Base-by-base conservation (phyloP, 2,113 vertebrate genomes). In the Cairina moschata region DNA sequence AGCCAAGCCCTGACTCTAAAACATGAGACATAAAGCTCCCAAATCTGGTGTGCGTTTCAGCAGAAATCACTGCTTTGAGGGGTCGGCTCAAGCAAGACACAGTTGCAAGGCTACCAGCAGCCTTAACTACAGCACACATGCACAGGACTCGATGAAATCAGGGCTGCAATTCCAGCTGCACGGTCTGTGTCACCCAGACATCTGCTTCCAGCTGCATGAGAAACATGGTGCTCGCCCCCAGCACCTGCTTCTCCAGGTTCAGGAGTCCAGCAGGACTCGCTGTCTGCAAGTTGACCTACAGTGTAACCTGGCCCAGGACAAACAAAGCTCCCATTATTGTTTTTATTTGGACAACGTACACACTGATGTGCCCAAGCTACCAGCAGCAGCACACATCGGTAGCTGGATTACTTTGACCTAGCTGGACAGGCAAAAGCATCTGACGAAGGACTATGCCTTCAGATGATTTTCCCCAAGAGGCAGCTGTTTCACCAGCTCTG, bases 391-490 rank as follows among this genome's bases (percentile, higher is more conserved):
- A 88, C 55, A 55, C 29, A 56, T 55, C 67, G 58, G 69, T 23
- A 44, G 62, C 75, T 88, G 48, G 63, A 69, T 88, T 81, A 79
- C 90, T 92, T 94, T 83, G 71, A 95, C 68, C 38, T 20, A 83
- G 74, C 21, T 21, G 36, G 62, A 83, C 55, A 76, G 0, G 3
- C 26, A 34, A 77, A 69, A 42, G 36, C 55, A 14, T 28, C 46
- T 80, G 72, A 80, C 65, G 63, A 56, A 34, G 72, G 78, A 48
- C 14, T 50, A 65, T 29, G 58, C 50, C 86, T 85, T 55, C 81
- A 63, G 50, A 74, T 75, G 65, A 58, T 83, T 72, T 50, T 32
- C 88, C 88, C 83, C 80, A 32, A 44, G 74, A 72, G 62, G 54
- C 92, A 86, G 86, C 58, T 83, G 56, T 66, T 62, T 79, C 73